Conservation (phyloP, 2,797 vertebrate genomes). For the Hoplostethus mediterraneus region DNA sequence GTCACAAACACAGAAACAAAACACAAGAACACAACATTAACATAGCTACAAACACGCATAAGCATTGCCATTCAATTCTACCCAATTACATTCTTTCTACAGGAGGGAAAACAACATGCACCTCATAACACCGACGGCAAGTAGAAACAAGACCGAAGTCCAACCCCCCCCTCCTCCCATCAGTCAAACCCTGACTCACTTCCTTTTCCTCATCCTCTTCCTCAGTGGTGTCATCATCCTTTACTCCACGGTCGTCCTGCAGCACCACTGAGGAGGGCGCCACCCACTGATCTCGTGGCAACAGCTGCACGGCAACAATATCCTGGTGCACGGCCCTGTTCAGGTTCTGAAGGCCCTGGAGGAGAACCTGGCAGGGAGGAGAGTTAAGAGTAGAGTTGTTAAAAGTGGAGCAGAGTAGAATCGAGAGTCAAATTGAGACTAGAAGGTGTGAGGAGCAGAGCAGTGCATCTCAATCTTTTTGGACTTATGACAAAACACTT, state of each 20-base stretch:
- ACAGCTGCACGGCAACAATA: slow-evolving; percentile 92
- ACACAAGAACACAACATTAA: not conserved
- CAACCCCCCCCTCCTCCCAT: too few relatives aligned
- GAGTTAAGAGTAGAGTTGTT: too few relatives aligned
- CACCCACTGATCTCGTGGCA: slow-evolving; percentile 89
- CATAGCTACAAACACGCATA: not conserved
- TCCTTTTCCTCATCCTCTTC: slow-evolving; percentile 89
- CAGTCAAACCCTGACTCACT: slow-evolving; percentile 68
- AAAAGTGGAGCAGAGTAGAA: too few relatives aligned
- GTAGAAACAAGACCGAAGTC: not conserved
- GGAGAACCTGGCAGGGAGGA: slow-evolving; percentile 85
- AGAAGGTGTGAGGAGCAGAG: too few relatives aligned
- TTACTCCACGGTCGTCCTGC: slow-evolving; percentile 90
- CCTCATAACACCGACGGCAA: not conserved
- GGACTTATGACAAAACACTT: too few relatives aligned
- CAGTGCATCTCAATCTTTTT: too few relatives aligned
- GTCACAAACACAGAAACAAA: slow-evolving; percentile 32
- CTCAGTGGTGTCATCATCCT: slow-evolving; percentile 85
- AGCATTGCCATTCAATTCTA: not conserved
- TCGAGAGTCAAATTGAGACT: too few relatives aligned
- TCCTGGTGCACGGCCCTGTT: slow-evolving; percentile 96
- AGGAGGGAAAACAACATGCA: not conserved
- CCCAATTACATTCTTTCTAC: not conserved
- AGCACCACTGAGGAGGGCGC: slow-evolving; percentile 93
- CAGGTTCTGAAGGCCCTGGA: slow-evolving; percentile 94